These are phyloP conservation scores for Miniopterus natalensis DNA, from an alignment of 2,113 vertebrate genomes.

Conservation along the genomic window DNA sequence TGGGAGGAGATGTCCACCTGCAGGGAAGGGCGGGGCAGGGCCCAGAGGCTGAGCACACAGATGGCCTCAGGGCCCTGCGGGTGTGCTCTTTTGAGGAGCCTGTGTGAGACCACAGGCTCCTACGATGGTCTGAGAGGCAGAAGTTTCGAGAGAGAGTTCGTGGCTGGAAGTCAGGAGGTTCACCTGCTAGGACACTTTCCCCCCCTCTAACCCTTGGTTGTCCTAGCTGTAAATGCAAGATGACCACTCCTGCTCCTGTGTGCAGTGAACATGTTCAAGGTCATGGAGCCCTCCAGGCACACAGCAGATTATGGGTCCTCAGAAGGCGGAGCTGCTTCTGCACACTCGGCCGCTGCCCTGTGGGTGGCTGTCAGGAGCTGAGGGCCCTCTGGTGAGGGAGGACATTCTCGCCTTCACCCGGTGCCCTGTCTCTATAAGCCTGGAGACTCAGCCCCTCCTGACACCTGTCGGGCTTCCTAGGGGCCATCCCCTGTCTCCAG, in stretches of 20 bases:
- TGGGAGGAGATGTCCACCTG: background rate
- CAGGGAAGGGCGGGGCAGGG: background rate
- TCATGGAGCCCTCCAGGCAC: background rate
- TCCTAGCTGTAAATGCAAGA: background rate
- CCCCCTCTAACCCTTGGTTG: background rate
- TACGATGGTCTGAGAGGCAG: background rate
- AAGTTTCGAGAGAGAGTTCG: background rate
- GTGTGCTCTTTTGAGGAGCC: background rate
- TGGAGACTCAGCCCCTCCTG: background rate
- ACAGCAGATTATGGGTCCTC: background rate
- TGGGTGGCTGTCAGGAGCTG: background rate
- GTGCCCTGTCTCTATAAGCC: background rate
- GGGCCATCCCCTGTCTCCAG: background rate
- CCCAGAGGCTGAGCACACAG: no score
- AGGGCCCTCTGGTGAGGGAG: background rate
- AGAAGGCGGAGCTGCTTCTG: background rate
- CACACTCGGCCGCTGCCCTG: background rate
- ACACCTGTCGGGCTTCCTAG: background rate
- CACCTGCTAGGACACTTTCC: background rate
- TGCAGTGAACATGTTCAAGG: background rate
- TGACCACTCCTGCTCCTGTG: background rate
- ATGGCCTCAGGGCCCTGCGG: background rate
- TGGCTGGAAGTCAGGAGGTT: background rate
- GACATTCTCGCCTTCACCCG: background rate
- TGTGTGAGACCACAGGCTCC: background rate